These are phyloP conservation scores for Sinelater perroti DNA, from an alignment of 2,888 invertebrate genomes.

Conservation along the genomic window DNA sequence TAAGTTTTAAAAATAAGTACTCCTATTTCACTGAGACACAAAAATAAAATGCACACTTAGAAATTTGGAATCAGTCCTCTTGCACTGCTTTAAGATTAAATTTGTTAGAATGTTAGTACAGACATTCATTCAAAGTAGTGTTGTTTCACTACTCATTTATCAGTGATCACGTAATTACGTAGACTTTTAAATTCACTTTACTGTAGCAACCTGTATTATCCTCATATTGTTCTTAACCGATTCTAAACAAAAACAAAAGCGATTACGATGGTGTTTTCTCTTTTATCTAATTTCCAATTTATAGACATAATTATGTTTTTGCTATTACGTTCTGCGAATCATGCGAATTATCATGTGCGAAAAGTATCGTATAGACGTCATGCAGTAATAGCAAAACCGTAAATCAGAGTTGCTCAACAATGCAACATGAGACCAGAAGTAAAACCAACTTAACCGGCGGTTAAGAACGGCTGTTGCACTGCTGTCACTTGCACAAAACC, in stretches of 20 bases:
- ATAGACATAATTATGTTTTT: constrained; percentile 26
- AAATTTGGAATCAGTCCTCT: constrained; percentile 4
- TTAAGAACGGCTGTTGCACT: constrained; percentile 58
- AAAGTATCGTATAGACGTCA: no score
- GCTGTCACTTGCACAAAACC: constrained; percentile 60
- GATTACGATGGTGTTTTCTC: constrained; percentile 53
- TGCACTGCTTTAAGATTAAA: constrained; percentile 26
- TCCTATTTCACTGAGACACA: no score
- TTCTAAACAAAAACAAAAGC: constrained; percentile 40
- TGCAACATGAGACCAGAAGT: constrained; percentile 25
- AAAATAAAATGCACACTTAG: constrained; percentile 17
- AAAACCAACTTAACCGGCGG: constrained; percentile 55
- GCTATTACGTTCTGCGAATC: constrained; percentile 17
- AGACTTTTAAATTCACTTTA: constrained; percentile 11
- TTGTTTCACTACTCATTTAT: not conserved
- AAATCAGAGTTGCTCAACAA: constrained; percentile 18
- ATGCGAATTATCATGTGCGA: no score
- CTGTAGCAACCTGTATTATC: constrained; percentile 9
- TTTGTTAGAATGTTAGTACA: constrained; percentile 7
- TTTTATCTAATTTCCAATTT: constrained; percentile 20
- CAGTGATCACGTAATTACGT: constrained; percentile 18
- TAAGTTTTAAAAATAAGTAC: no score
- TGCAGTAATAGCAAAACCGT: constrained; percentile 25
- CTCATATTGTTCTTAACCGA: constrained; percentile 41
- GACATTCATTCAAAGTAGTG: constrained; percentile 1